Conservation (phyloP, 2,113 vertebrate genomes). For the Tachycineta bicolor region DNA sequence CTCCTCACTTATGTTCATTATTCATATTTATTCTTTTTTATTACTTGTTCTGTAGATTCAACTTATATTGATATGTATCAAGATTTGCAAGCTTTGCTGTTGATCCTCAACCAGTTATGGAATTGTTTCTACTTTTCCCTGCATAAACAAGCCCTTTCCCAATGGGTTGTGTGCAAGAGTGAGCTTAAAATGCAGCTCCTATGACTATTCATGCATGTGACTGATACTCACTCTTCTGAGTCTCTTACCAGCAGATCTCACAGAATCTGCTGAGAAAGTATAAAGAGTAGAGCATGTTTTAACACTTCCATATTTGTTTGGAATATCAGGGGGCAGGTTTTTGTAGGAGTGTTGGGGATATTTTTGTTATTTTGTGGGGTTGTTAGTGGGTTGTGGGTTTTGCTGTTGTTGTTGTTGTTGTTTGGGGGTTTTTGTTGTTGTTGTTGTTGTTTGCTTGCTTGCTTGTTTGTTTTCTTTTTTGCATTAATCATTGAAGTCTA, state of each 20-base stretch:
- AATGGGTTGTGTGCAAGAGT: neutral
- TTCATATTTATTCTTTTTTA: neutral
- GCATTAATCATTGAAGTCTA: neutral
- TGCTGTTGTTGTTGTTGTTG: neutral
- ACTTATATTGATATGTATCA: neutral
- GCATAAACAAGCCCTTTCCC: neutral
- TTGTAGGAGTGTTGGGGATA: accelerated
- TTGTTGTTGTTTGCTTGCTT: neutral
- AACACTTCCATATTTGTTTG: neutral
- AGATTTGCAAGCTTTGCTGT: neutral
- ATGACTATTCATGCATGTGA: neutral
- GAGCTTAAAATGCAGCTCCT: neutral
- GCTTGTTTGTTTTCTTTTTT: neutral
- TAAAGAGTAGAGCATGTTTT: neutral
- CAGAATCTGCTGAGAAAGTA: neutral
- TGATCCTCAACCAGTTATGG: neutral
- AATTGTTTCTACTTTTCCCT: neutral
- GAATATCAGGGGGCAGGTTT: neutral
- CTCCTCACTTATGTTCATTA: neutral
- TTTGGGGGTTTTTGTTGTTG: neutral
- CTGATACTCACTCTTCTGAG: neutral
- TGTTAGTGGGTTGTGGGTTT: neutral
- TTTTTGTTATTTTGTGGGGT: neutral
- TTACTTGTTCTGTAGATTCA: neutral
- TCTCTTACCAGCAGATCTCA: neutral